Percentiles rank a stretch among this genome's conserved stretches.
phyloP scores from a whole-genome alignment of 1,140 invertebrate genomes.

The Eueides isabella region DNA sequence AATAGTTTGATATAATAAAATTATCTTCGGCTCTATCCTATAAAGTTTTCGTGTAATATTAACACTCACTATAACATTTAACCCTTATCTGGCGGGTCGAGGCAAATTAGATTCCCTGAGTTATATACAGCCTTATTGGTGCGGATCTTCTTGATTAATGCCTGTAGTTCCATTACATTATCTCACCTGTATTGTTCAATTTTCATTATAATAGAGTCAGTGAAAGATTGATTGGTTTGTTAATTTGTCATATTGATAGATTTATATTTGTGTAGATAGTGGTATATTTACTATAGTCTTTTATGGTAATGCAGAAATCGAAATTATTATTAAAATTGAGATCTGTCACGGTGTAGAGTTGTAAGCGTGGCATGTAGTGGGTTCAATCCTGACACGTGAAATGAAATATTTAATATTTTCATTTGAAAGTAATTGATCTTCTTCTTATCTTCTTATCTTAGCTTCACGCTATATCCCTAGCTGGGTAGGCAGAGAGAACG shows the following conservation, averaged over 20 bases:
- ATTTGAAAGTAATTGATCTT: too few species aligned
- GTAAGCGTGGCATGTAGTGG: too few species aligned
- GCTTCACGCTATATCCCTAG: too few species aligned
- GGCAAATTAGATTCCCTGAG: conserved; percentile 73
- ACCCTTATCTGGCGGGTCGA: conserved; percentile 55
- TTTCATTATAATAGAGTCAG: conserved; percentile 30
- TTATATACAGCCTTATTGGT: conserved; percentile 73
- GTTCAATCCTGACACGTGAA: too few species aligned
- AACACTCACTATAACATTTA: conserved; percentile 64
- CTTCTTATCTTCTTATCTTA: too few species aligned
- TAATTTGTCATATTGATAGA: conserved; percentile 13
- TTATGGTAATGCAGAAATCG: too few species aligned
- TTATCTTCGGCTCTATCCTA: conserved; percentile 31
- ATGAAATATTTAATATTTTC: too few species aligned
- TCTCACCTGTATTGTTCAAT: conserved; percentile 45
- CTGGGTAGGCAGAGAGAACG: too few species aligned
- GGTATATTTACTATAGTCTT: background rate
- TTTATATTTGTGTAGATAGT: background rate
- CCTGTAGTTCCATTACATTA: conserved; percentile 55
- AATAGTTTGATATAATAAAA: conserved; percentile 38
- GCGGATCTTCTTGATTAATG: conserved; percentile 69
- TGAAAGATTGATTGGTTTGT: conserved; percentile 15
- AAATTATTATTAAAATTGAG: too few species aligned
- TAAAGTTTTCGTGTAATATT: conserved; percentile 57
- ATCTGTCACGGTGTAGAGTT: too few species aligned